Evolutionary conservation across 2,888 invertebrate genomes (phyloP).

Genomic region (Mythimna impura): DNA sequence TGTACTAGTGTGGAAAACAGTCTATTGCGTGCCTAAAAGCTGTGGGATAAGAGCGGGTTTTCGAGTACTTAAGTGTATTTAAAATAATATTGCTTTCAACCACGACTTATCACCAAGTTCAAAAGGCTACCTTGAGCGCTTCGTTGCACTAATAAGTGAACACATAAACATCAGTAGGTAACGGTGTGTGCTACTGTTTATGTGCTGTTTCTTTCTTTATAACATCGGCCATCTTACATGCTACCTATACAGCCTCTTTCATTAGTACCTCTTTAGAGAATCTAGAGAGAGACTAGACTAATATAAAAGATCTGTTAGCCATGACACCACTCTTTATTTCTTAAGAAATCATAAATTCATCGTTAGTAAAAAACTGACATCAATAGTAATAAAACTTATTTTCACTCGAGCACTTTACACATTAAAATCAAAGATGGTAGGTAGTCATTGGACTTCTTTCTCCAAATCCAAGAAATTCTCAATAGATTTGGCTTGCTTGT

Average conservation of each 20-base stretch:
- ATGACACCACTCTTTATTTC: neutral
- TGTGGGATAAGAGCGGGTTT: too few species aligned
- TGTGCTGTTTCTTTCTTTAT: neutral
- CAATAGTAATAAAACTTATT: constrained; percentile 5
- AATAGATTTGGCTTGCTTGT: constrained; percentile 69
- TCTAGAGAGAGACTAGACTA: neutral
- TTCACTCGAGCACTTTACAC: neutral
- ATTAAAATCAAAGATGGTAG: neutral
- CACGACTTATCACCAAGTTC: constrained; percentile 20
- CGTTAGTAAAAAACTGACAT: constrained; percentile 30
- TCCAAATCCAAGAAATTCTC: constrained; percentile 83
- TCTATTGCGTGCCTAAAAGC: too few species aligned
- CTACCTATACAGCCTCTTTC: too few species aligned
- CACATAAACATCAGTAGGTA: constrained; percentile 36
- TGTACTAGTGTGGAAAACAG: too few species aligned
- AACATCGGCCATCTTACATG: neutral
- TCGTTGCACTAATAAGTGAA: constrained; percentile 41
- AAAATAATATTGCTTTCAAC: constrained; percentile 1
- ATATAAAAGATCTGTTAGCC: neutral
- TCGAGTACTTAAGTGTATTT: too few species aligned
- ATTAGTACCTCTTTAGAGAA: too few species aligned
- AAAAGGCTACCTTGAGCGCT: neutral
- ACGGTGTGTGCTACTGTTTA: constrained; percentile 8
- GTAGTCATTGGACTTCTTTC: constrained; percentile 74
- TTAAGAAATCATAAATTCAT: neutral